Base-by-base conservation (phyloP, 2,888 invertebrate species). In the Caprella mutica region DNA sequence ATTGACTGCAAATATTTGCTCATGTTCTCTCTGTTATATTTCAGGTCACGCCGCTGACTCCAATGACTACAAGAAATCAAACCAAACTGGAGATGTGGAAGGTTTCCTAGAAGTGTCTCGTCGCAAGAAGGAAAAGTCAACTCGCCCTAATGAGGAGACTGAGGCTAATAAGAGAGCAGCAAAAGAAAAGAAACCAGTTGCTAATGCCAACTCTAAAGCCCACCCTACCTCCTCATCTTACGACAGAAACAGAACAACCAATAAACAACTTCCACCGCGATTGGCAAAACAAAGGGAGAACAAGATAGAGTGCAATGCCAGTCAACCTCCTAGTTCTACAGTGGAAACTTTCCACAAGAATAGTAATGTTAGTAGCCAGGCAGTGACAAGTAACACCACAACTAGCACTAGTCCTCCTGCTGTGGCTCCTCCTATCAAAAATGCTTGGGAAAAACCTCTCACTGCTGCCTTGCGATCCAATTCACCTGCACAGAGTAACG, bases 401-500 rank as follows among this genome's bases (percentile, higher is more conserved):
- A 12, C 27, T 29, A 21, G n/a, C 5, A 19, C 48, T 5, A 9
- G 6, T 21, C 38, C 56, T 30, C 23, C 46, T 44, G 33, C 66
- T 26, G 61, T 64, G 17, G 68, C 69, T 29, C 70, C 70, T 27
- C 84, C 85, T 2, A 73, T 81, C 2, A 81, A 83, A 9, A 86
- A 84, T 72, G 88, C 88, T 2, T 89, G 89, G 89, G 86, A 86
- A 67, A 88, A 88, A 72, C 86, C 87, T 3, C 82, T 87, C 67
- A 81, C 81, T 30, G 80, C 83, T 68, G 79, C 81, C 51, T 71
- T 85, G 65, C 76, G 82, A 58, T 77, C 80, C 4, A 80, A 77
- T 66, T 76, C 76, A n/a, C 67, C 67, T 5, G 53, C 59, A n/a
- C 59, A 54, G 27, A 69, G 74, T 3, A 77, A 75, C 68, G 81